Evolutionary conservation across 2,888 invertebrate species (phyloP).

Genomic region (Mactromeris polynyma): DNA sequence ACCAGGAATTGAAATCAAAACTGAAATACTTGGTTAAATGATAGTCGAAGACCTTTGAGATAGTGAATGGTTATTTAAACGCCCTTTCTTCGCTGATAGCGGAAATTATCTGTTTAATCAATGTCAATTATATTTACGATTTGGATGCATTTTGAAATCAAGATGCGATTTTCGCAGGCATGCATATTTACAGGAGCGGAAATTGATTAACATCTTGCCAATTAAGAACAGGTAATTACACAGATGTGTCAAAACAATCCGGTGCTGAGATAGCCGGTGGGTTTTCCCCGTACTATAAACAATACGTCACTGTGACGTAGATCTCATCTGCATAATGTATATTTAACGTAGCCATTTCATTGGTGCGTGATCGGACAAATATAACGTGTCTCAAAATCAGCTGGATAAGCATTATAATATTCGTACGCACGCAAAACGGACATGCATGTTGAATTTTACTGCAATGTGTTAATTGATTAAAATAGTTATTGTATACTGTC

Average conservation of each 20-base stretch:
- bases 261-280: conserved; percentile 25
- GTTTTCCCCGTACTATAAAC: conserved; percentile 58
- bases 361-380: conserved; percentile 59
- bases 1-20: no score
- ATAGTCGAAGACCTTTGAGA: no score
- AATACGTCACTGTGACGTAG: conserved; percentile 66
- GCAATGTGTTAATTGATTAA: background rate
- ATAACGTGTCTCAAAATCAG: conserved; percentile 73
- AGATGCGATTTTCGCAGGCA: background rate
- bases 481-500: background rate
- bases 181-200: background rate
- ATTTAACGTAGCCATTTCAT: conserved; percentile 60
- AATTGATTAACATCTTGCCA: conserved; percentile 3
- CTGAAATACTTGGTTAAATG: no score
- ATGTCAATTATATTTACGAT: background rate
- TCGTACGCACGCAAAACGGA: conserved; percentile 59
- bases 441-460: background rate
- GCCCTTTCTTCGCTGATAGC: no score
- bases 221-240: background rate
- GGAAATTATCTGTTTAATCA: no score
- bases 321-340: conserved; percentile 64
- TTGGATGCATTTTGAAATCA: background rate
- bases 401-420: conserved; percentile 68
- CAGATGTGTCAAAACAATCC: conserved; percentile 19
- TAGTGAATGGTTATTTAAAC: no score